Base-by-base conservation (phyloP, 2,888 invertebrate genomes). In the Mellilla xanthometata region DNA sequence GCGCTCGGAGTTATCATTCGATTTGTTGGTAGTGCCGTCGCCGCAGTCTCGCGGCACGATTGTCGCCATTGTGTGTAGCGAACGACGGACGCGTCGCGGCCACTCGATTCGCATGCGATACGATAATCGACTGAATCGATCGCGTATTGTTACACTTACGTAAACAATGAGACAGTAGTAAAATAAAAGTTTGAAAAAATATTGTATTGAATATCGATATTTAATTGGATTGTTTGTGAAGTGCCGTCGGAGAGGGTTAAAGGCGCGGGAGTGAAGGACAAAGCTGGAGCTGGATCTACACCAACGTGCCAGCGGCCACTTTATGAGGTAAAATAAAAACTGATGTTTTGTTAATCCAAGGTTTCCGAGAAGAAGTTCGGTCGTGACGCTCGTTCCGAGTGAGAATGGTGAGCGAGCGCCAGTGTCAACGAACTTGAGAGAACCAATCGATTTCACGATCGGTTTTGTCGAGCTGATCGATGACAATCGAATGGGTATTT, bases 241-340 rank as follows among this genome's bases (percentile, higher is more conserved):
- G 81, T 71, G 76, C 72, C 72, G 75, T 54, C 71, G 69, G 67
- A 72, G 68, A 56, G 54, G 56, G 62, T 71, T 62, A 58, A 65
- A 63, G 43, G 52, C 41, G 55, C 51, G 62, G 65, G 69, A 60
- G 70, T 58, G 34, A 92, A 84, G 90, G 90, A 69, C 75, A 92
- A 93, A 84, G 89, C 92, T 94, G 93, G 94, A 94, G 91, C 93
- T 94, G 90, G 94, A 94, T 65, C 91, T 94, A 76, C 94, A 94
- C 71, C 93, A 94, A 90, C 93, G 94, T 90, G 93, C 93, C 90
- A 91, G 91, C 90, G 94, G 94, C 88, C 94, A 94, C 91, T 93
- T 94, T 73, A 93, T 94, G 91, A 94, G 94, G 94, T 88, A 80
- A 70, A 58, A 15, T 24, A n/a, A 24, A 24, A 3, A 19, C 3